These are phyloP conservation scores for Drosophila antonietae DNA, from an alignment of 2,888 invertebrate species.

Conservation along the genomic window DNA sequence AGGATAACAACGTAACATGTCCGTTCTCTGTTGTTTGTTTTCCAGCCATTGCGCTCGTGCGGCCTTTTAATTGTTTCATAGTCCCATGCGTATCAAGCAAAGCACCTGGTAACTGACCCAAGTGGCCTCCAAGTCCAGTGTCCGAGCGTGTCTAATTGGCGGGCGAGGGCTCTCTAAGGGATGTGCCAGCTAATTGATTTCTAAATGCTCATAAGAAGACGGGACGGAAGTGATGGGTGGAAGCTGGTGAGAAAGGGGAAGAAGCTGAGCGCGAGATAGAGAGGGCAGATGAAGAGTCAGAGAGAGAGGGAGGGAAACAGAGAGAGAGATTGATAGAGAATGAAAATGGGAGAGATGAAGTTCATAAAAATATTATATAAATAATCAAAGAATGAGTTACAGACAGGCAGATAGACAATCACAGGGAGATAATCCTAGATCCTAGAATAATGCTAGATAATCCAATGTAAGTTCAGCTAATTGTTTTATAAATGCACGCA, in stretches of 20 bases:
- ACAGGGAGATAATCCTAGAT: no score
- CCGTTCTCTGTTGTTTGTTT: neutral
- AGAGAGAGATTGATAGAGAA: neutral
- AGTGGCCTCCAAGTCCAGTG: constrained; percentile 15
- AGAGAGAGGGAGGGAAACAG: no score
- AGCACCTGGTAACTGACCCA: constrained; percentile 9
- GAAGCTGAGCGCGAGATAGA: neutral
- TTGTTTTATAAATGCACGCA: neutral
- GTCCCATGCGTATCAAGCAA: constrained; percentile 5
- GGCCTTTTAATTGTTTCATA: constrained; percentile 47
- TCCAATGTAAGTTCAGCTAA: neutral
- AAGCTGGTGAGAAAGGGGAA: neutral
- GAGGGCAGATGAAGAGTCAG: neutral
- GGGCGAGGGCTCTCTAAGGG: neutral
- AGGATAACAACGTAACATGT: neutral
- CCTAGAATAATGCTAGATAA: no score
- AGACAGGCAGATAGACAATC: no score
- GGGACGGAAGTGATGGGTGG: neutral
- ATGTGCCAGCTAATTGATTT: constrained; percentile 28
- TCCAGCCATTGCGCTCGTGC: constrained; percentile 10
- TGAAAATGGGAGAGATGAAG: neutral
- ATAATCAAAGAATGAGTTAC: no score
- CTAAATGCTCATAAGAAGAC: neutral
- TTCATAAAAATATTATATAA: no score
- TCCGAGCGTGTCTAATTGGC: constrained; percentile 12